Base-by-base conservation (phyloP, 2,888 invertebrate species). In the Hipparchia semele region DNA sequence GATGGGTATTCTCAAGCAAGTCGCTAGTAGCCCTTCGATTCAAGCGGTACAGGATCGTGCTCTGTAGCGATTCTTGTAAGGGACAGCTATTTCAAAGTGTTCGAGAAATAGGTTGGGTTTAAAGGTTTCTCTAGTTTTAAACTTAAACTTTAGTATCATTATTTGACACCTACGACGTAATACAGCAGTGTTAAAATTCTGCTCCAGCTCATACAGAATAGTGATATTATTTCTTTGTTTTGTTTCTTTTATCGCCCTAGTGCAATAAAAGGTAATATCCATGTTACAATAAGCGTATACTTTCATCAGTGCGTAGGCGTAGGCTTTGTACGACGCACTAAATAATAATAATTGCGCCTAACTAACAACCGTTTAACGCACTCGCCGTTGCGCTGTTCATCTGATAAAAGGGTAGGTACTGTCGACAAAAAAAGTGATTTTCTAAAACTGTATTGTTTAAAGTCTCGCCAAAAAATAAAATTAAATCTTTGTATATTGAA, bases 341-440 rank as follows among this genome's bases (percentile, higher is more conserved):
- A 91, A 92, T 91, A 92, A 92, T 91, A 92, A 90, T 91, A 90
- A 91, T 92, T 90, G 89, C 86, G 82, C 84, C 83, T 92, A 90
- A 92, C 90, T 90, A 92, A 92, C 92, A 89, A 92, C 92, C 91
- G 91, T 90, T 91, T 91, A 91, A 89, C 90, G 91, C 90, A 91
- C 83, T 87, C 86, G 85, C 85, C 88, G 88, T 88, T 88, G 87
- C 86, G 86, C 89, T 86, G 83, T 88, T 82, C 87, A 92, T 92
- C 92, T 90, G 92, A 92, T 92, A 91, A 85, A 80, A 82, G 45
- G 7, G 73, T 75, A 75, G 7, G 73, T 75, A 75, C 73, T 33
- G 73, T 53, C 49, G 10, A 2, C 69, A 58, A 46, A 67, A 67
- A 8, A 39, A 59, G 33, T 39, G 39, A 39, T 39, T 39, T 39